Base-by-base conservation (phyloP, 2,888 invertebrate species). In the Sinotaia quadrata region DNA sequence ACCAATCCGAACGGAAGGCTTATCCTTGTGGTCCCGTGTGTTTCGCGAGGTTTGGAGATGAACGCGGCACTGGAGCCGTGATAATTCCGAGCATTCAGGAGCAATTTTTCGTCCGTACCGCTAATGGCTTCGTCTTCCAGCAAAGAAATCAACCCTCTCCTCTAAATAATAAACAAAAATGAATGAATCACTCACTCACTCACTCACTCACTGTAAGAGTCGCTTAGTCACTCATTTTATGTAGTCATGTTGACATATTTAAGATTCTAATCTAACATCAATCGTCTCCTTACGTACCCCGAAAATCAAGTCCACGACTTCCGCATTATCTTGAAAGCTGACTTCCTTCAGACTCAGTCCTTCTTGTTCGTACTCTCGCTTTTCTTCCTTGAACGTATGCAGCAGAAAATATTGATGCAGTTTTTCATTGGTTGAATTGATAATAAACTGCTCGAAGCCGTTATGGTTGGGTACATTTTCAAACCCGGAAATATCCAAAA, bases 391-490 rank as follows among this genome's bases (percentile, higher is more conserved):
- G 58, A 82, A 79, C 24, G 79, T 71, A 59, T 81, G 76, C 41
- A 77, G 70, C 63, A 82, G 75, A 68, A 81, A 81, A 67, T 74
- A 78, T 67, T 78, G 78, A 59, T 84, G 84, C 18, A 80, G 73
- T 34, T 67, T 57, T 59, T 80, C 80, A 61, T 80, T 80, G 15
- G 79, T 75, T 12, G 77, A 69, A 67, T 80, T 80, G 59, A 80
- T 80, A 27, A 80, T 57, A 18, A 80, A 68, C 67, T 80, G 80
- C 56, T 80, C 80, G 56, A 78, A 78, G 8, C 78, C 74, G 67
- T 80, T 80, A 31, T 67, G 54, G n/a, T 8, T 12, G 4, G 47
- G 34, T 7, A 79, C 60, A 31, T 76, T 79, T 67, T 80, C 80
- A 70, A 80, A 80, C 10, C 80, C 80, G 10, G 76, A 76, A 15